A percentile compares a stretch with the other conserved stretches of the same genome.
phyloP scores from a whole-genome alignment of 2,888 invertebrate genomes.

The Nephrotoma flavescens region DNA sequence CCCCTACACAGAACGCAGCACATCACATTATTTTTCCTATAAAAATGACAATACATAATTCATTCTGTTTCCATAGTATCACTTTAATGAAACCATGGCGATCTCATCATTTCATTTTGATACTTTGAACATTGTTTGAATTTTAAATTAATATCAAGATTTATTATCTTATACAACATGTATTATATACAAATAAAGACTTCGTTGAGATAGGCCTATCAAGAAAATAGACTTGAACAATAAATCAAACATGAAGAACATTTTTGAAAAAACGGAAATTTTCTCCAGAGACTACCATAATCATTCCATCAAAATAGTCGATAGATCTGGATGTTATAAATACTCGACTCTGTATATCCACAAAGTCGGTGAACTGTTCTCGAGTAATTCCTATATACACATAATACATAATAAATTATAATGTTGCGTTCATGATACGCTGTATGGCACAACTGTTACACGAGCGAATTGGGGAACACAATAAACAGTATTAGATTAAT shows the following conservation, averaged over 20 bases:
- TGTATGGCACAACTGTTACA: not conserved
- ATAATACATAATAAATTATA: not conserved
- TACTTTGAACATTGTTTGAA: not conserved
- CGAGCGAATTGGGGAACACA: not conserved
- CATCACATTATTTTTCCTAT: too few species aligned
- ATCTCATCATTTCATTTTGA: too few species aligned
- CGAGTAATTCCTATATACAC: too few species aligned
- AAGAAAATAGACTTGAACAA: not conserved
- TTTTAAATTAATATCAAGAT: too few species aligned
- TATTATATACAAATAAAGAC: not conserved
- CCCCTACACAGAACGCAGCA: too few species aligned
- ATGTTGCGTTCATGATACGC: not conserved
- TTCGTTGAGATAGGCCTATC: not conserved
- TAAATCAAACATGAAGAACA: not conserved
- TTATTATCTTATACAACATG: too few species aligned
- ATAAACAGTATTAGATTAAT: not conserved
- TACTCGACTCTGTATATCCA: not conserved
- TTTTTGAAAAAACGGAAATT: not conserved
- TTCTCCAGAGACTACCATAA: not conserved
- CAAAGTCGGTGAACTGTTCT: too few species aligned
- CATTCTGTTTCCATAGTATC: too few species aligned
- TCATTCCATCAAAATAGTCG: not conserved
- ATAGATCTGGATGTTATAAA: not conserved
- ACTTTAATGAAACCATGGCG: too few species aligned
- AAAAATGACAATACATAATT: too few species aligned